These are phyloP conservation scores for Seira sanloemensis DNA, from an alignment of 2,888 invertebrate genomes.

Conservation along the genomic window DNA sequence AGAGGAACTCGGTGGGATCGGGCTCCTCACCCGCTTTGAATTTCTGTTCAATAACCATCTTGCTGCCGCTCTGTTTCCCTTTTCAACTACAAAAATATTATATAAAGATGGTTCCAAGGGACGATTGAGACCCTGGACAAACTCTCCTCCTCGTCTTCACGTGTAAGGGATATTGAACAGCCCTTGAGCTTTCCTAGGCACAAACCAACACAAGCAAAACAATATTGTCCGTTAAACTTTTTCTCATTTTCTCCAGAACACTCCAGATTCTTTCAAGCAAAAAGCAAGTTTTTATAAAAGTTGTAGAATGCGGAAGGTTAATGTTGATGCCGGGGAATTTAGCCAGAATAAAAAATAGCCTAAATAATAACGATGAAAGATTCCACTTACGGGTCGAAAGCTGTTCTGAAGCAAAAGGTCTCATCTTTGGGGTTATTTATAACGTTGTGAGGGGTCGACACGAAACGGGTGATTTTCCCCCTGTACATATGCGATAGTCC, in stretches of 20 bases:
- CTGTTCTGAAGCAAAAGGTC: constrained; percentile 84
- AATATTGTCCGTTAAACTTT: background rate
- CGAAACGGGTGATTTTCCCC: constrained; percentile 17
- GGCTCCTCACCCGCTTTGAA: constrained; percentile 80
- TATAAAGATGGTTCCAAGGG: constrained; percentile 29
- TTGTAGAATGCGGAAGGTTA: constrained; percentile 30
- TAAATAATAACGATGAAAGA: constrained; percentile 19
- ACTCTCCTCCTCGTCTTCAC: constrained; percentile 35
- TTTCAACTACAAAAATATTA: constrained; percentile 31
- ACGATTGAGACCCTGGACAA: constrained; percentile 37
- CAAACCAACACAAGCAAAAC: constrained; percentile 19
- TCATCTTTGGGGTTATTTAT: constrained; percentile 48
- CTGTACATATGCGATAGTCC: too few species aligned
- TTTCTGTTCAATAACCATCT: constrained; percentile 68
- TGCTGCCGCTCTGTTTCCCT: constrained; percentile 39
- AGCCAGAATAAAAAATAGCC: constrained; percentile 11
- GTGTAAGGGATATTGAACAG: constrained; percentile 78
- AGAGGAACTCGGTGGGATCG: constrained; percentile 96
- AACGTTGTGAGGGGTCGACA: constrained; percentile 48
- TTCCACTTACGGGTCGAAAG: constrained; percentile 93
- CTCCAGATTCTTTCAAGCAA: background rate
- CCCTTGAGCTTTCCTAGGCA: constrained; percentile 84
- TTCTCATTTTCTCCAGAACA: background rate
- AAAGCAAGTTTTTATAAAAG: constrained; percentile 17
- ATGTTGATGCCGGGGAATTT: constrained; percentile 1